Conservation (phyloP, 2,113 vertebrate species). For the Eubucco bourcierii region DNA sequence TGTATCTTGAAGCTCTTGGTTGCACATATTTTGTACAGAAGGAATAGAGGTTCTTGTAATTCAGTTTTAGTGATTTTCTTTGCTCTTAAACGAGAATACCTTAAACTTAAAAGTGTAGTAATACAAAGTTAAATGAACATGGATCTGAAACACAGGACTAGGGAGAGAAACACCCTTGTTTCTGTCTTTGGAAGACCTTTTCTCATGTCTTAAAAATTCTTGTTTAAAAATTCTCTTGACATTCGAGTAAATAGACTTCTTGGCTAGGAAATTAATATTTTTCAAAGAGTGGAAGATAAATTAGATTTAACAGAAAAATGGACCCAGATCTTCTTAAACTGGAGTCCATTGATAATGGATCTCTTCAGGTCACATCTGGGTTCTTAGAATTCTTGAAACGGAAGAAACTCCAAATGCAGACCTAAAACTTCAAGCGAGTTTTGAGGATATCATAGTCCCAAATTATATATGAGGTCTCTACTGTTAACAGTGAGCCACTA, state of each 20-base stretch:
- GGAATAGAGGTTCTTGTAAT: neutral
- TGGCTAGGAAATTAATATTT: neutral
- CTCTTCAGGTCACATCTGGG: neutral
- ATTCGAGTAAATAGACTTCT: neutral
- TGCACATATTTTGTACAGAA: neutral
- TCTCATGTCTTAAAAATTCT: neutral
- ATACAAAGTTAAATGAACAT: neutral
- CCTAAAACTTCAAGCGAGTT: neutral
- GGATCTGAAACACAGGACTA: neutral
- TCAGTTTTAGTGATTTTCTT: neutral
- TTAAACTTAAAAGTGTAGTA: neutral
- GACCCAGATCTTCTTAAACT: neutral
- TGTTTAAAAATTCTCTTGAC: neutral
- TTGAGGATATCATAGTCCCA: rapidly evolving
- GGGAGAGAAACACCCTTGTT: neutral
- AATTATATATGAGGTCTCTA: neutral
- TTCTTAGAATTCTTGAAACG: neutral
- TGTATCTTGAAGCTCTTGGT: neutral
- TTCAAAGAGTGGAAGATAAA: neutral
- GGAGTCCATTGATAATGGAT: neutral
- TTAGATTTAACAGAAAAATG: neutral
- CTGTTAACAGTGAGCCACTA: neutral
- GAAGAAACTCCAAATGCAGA: neutral
- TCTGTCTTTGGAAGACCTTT: neutral
- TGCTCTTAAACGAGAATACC: neutral